Conservation (phyloP, 1,140 invertebrate species). For the Papilio glaucus region DNA sequence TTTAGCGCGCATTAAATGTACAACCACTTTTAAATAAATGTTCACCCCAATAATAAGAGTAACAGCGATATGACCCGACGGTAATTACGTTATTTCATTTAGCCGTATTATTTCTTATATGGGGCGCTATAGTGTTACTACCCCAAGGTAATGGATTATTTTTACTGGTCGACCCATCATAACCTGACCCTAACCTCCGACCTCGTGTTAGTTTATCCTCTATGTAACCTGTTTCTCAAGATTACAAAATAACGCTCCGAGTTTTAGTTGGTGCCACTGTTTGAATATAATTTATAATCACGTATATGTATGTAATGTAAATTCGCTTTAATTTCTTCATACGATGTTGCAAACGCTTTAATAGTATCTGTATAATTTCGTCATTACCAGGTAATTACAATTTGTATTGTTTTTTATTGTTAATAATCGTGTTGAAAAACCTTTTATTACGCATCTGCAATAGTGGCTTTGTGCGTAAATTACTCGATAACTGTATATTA, state of each 20-base stretch:
- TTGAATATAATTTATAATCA: constrained; percentile 6
- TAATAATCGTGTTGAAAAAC: not conserved
- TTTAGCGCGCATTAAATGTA: not conserved
- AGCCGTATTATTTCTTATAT: constrained; percentile 53
- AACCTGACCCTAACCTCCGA: constrained; percentile 69
- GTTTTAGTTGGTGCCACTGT: constrained; percentile 28
- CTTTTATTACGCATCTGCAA: not conserved
- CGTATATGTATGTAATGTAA: constrained; percentile 10
- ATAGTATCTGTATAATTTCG: not conserved
- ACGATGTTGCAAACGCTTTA: not conserved
- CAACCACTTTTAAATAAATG: constrained; percentile 53
- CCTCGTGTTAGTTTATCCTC: constrained; percentile 67
- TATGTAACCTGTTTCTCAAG: constrained; percentile 71
- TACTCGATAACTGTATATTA: constrained; percentile 6
- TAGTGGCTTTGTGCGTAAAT: constrained; percentile 22
- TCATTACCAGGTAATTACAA: constrained; percentile 1
- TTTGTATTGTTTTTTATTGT: constrained; percentile 13
- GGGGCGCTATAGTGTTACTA: constrained; percentile 49
- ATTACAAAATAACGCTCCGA: constrained; percentile 42
- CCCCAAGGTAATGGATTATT: constrained; percentile 65
- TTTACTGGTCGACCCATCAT: constrained; percentile 55
- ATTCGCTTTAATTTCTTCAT: not conserved
- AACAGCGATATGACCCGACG: constrained; percentile 48
- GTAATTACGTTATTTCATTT: constrained; percentile 70
- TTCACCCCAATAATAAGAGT: constrained; percentile 58